Base-by-base conservation (phyloP, 2,888 invertebrate species). In the Dinocampus coccinellae region DNA sequence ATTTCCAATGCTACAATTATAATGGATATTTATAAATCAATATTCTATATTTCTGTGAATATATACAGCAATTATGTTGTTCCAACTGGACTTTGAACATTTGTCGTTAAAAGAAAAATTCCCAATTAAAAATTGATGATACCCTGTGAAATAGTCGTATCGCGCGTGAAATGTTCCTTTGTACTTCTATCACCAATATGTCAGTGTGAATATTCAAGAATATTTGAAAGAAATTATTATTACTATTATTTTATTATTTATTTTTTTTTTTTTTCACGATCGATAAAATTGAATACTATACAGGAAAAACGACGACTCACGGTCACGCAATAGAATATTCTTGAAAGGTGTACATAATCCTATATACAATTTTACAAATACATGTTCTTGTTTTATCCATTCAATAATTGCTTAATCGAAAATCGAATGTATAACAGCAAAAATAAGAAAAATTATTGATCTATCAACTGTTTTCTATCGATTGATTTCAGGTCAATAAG, bases 301-400 rank as follows among this genome's bases (percentile, higher is more conserved):
- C 55, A 55, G n/a, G 55, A 55, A 22, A 55, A 55, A 2, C 55
- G n/a, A 10, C 55, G 55, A n/a, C 24, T 9, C 55, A 55, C 24
- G 26, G 55, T 55, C 55, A 55, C 55, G 55, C 55, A 13, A 55
- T 55, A 55, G 26, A 55, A 3, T 26, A 24, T 55, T 55, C 55
- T 55, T n/a, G 55, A 24, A 24, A 26, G 24, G 26, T 55, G 55
- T 26, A 24, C n/a, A 20, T 3, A n/a, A n/a, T 7, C 47, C 6
- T 47, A 47, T 20, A 7, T 29, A n/a, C n/a, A n/a, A 39, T 2
- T 39, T 39, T 39, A 39, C 39, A n/a, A 39, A 39, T n/a, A 39
- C n/a, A n/a, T 47, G 47, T 16, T n/a, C 16, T 47, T 47, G 47
- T 47, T 47, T 47, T 47, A 47, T 47, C 16, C 47, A 47, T 47